phyloP scores from a whole-genome alignment of 2,113 vertebrate genomes.

The Carlito syrichta region DNA sequence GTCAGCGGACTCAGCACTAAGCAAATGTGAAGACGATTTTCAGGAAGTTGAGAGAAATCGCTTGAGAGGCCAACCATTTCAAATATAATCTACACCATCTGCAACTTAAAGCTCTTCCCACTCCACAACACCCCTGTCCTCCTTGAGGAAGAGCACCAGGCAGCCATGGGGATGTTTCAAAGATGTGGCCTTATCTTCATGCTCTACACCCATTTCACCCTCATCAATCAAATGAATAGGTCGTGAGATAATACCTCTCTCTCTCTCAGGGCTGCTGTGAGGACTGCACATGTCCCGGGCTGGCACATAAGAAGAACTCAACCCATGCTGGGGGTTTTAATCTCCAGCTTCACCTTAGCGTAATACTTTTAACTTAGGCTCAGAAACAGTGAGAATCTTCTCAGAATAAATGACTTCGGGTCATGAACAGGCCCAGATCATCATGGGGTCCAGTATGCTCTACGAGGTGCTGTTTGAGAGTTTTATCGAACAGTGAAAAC shows the following conservation, averaged over 20 bases:
- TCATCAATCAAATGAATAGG: no score
- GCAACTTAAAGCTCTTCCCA: not conserved
- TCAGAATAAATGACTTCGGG: not conserved
- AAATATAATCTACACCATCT: no score
- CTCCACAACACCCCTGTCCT: accelerated
- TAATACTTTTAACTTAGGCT: not conserved
- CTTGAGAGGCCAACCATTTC: no score
- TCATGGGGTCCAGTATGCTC: not conserved
- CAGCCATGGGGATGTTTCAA: accelerated
- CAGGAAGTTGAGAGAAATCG: not conserved
- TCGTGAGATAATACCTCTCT: not conserved
- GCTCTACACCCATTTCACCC: not conserved
- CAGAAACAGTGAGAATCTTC: not conserved
- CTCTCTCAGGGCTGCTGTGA: accelerated
- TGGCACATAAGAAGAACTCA: not conserved
- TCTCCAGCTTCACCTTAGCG: not conserved
- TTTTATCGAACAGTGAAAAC: accelerated
- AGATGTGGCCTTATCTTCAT: accelerated
- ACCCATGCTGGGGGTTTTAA: accelerated
- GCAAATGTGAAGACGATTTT: not conserved
- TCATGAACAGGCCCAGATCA: no score
- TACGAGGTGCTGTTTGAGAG: not conserved
- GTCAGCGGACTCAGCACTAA: not conserved
- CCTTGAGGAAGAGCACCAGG: not conserved
- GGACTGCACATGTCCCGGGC: not conserved